Evolutionary conservation across 2,888 invertebrate genomes (phyloP).

Genomic region (Zhuqinia jingwanae): DNA sequence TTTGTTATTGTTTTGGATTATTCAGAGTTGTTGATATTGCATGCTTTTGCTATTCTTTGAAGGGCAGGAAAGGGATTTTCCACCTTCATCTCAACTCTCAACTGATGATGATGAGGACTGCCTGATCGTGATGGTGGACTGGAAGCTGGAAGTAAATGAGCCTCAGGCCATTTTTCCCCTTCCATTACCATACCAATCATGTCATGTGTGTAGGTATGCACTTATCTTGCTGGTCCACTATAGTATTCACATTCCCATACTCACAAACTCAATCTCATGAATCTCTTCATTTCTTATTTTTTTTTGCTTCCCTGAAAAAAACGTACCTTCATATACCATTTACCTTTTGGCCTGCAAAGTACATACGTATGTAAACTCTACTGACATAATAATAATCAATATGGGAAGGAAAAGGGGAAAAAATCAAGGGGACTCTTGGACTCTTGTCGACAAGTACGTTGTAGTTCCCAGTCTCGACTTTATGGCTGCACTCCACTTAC

Average conservation of each 20-base stretch:
- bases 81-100: neutral
- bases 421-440: slow-evolving; percentile 23
- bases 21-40: too few relatives aligned
- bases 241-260: neutral
- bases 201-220: neutral
- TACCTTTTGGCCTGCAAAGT: neutral
- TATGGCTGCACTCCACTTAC: slow-evolving; percentile 42
- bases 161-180: slow-evolving; percentile 46
- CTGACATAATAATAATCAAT: neutral
- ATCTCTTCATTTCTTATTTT: neutral
- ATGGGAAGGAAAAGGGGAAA: neutral
- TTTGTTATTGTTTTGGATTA: slow-evolving; percentile 41
- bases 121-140: slow-evolving; percentile 18
- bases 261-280: neutral
- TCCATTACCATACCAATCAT: neutral
- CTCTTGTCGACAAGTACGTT: neutral
- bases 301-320: slow-evolving; percentile 3
- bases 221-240: neutral
- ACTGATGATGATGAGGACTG: neutral
- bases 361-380: neutral
- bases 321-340: neutral
- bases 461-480: slow-evolving; percentile 44
- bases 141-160: slow-evolving; percentile 36
- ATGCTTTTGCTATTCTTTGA: neutral
- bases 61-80: slow-evolving; percentile 9